Evolutionary conservation across 2,113 vertebrate species (phyloP).

Genomic region (Mormyrus iriodes): DNA sequence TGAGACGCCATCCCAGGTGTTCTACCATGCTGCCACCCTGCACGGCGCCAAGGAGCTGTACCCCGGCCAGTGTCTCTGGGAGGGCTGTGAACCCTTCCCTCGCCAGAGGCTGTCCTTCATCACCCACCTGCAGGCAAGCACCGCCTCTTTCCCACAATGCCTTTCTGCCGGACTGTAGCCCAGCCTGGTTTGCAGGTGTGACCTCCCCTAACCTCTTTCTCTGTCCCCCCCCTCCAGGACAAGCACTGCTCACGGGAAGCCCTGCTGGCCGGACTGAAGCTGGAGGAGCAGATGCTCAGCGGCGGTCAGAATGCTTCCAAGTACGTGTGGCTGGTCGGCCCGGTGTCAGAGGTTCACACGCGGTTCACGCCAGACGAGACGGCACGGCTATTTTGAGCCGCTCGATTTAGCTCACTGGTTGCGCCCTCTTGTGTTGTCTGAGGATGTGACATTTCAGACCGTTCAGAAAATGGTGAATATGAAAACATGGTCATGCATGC

Average conservation of each 20-base stretch:
- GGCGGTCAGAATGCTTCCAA: slow-evolving; percentile 85
- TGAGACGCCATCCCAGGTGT: slow-evolving; percentile 94
- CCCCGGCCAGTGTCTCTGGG: slow-evolving; percentile 90
- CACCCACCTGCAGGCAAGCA: slow-evolving; percentile 89
- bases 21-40: slow-evolving; percentile 92
- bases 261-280: slow-evolving; percentile 86
- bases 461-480: background rate
- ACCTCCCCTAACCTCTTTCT: background rate
- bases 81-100: slow-evolving; percentile 93
- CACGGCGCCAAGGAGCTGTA: slow-evolving; percentile 90
- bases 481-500: background rate
- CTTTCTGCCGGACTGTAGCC: background rate
- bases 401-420: background rate
- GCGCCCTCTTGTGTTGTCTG: background rate
- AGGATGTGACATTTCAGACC: background rate
- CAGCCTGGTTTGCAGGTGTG: background rate
- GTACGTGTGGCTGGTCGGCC: slow-evolving; percentile 38
- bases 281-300: slow-evolving; percentile 85
- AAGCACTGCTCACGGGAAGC: slow-evolving; percentile 98
- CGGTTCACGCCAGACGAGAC: background rate
- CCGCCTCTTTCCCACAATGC: background rate
- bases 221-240: slow-evolving; percentile 63
- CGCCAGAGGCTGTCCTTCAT: slow-evolving; percentile 97
- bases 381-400: no score
- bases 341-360: background rate